Evolutionary conservation across 1,140 invertebrate genomes (phyloP).

Genomic region (Bilobella aurantiaca): DNA sequence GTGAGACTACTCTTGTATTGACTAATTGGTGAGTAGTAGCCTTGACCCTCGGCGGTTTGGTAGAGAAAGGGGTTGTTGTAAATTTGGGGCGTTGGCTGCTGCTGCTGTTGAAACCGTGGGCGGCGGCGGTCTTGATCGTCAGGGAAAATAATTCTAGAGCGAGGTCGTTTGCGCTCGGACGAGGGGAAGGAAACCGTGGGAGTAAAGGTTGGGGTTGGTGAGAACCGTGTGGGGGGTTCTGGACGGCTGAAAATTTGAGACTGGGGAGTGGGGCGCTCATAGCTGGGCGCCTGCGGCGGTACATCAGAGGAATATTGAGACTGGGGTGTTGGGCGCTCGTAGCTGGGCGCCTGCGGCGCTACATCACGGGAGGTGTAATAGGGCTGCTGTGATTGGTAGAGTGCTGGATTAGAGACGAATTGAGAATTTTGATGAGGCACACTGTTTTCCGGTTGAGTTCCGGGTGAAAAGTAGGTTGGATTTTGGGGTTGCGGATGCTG

Average conservation of each 20-base stretch:
- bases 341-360: too few relatives aligned
- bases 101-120: constrained; percentile 11
- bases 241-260: neutral
- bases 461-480: constrained; percentile 11
- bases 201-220: neutral
- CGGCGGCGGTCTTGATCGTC: constrained; percentile 18
- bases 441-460: neutral
- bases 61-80: neutral
- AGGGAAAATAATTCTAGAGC: constrained; percentile 18
- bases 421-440: neutral
- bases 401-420: too few relatives aligned
- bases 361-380: too few relatives aligned
- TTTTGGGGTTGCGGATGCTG: neutral
- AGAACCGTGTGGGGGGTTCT: neutral
- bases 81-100: constrained; percentile 7
- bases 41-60: constrained; percentile 16
- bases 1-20: constrained; percentile 26
- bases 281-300: too few relatives aligned
- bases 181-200: neutral
- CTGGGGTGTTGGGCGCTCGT: too few relatives aligned
- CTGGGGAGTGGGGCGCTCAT: neutral
- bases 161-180: neutral
- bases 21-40: constrained; percentile 32
- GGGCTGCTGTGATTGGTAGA: too few relatives aligned
- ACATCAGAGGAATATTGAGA: too few relatives aligned